These are phyloP conservation scores for Matsumyia berberina DNA, from an alignment of 2,888 invertebrate genomes.

Conservation along the genomic window DNA sequence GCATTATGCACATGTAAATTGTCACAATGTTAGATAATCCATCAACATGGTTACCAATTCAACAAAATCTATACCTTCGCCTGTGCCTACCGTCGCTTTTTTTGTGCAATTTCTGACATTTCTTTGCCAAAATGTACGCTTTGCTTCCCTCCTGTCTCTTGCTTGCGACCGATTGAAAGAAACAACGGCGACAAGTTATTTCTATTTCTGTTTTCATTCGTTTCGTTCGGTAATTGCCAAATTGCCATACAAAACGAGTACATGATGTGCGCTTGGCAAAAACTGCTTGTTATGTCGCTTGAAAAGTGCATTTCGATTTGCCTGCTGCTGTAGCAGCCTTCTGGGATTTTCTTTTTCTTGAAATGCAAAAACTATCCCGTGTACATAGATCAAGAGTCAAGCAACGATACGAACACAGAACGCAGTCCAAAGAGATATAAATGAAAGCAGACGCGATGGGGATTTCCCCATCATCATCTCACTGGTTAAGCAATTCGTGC, in stretches of 20 bases:
- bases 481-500: conserved; percentile 36
- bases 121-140: conserved; percentile 52
- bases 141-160: conserved; percentile 13
- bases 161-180: background rate
- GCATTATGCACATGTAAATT: conserved; percentile 31
- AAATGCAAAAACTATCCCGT: conserved; percentile 5
- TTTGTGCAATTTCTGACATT: conserved; percentile 56
- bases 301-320: conserved; percentile 22
- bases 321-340: conserved; percentile 10
- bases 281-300: conserved; percentile 57
- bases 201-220: conserved; percentile 52
- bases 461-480: conserved; percentile 43
- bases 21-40: conserved; percentile 61
- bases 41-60: conserved; percentile 54
- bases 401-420: conserved; percentile 7
- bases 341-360: conserved; percentile 9
- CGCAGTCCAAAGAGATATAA: background rate
- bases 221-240: conserved; percentile 65
- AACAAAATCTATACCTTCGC: conserved; percentile 6
- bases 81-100: background rate
- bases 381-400: conserved; percentile 36
- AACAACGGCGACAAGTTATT: conserved; percentile 53
- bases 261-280: conserved; percentile 65
- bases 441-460: conserved; percentile 23
- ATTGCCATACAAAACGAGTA: conserved; percentile 57